A percentile compares a stretch with the other conserved stretches of the same genome.
Conservation (phyloP, 30 jellyfish, hydroid and myxozoan genomes). For the Turritopsis dohrnii region DNA sequence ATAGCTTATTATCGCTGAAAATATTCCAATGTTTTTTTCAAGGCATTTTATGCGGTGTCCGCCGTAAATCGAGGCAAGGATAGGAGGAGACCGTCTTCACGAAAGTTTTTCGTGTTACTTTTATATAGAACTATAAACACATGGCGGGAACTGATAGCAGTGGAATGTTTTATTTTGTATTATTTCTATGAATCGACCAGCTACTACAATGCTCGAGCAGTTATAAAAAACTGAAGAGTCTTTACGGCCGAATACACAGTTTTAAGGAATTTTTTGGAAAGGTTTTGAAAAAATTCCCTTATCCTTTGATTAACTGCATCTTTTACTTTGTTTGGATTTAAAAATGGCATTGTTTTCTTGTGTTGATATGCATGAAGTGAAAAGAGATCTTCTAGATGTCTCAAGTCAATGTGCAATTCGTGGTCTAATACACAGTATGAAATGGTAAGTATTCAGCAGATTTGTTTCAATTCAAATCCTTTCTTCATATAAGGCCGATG, state of each 20-base stretch:
- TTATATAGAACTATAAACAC: not conserved
- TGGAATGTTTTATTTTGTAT: too few species aligned
- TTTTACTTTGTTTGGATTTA: not conserved
- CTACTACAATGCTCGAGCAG: too few species aligned
- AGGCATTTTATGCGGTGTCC: too few species aligned
- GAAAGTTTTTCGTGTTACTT: not conserved
- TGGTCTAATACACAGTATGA: slow-evolving; percentile 38
- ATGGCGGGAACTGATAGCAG: not conserved
- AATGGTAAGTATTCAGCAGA: slow-evolving; percentile 30
- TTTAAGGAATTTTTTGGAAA: too few species aligned
- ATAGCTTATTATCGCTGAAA: too few species aligned
- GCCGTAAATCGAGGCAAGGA: too few species aligned
- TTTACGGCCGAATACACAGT: too few species aligned
- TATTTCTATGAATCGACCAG: too few species aligned
- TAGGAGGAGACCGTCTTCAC: too few species aligned
- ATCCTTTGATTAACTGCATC: not conserved
- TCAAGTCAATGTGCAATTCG: slow-evolving; percentile 29
- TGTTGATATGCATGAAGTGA: slow-evolving; percentile 16
- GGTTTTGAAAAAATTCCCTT: too few species aligned
- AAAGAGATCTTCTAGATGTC: slow-evolving; percentile 19
- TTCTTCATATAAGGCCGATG: not conserved
- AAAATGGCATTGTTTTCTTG: slow-evolving; percentile 9
- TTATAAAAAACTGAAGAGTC: too few species aligned
- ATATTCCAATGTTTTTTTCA: too few species aligned
- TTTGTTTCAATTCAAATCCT: not conserved